Conservation (phyloP, 1,140 invertebrate species). For the Harlomillsia oculata region DNA sequence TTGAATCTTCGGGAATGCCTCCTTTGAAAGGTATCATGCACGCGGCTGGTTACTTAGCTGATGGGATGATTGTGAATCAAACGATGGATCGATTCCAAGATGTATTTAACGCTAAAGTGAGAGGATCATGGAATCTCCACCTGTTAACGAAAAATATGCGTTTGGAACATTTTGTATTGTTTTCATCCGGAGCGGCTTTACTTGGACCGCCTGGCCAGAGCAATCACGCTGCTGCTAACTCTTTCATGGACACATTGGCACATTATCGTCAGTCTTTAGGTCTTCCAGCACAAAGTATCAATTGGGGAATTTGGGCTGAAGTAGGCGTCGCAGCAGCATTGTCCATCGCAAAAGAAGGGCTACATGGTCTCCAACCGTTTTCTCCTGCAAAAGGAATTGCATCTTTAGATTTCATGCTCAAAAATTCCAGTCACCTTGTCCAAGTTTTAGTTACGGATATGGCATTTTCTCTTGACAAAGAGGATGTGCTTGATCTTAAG, state of each 20-base stretch:
- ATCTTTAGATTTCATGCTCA: not conserved
- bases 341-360: not conserved
- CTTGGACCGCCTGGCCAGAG: not conserved
- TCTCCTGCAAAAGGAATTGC: conserved; percentile 2
- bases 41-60: conserved; percentile 6
- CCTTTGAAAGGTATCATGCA: conserved; percentile 20
- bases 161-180: conserved; percentile 16
- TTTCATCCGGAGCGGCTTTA: conserved; percentile 5
- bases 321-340: not conserved
- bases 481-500: not conserved
- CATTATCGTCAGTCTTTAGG: conserved; percentile 1
- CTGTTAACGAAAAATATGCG: conserved; percentile 4
- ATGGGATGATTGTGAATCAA: conserved; percentile 3
- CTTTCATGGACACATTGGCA: conserved; percentile 8
- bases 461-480: not conserved
- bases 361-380: not conserved
- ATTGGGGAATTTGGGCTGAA: conserved; percentile 14
- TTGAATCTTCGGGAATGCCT: conserved; percentile 3
- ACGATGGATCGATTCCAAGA: conserved; percentile 14
- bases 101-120: conserved; percentile 13
- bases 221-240: conserved; percentile 11
- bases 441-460: not conserved
- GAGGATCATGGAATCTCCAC: conserved; percentile 18
- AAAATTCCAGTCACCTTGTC: not conserved
- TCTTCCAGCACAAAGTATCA: not conserved